Base-by-base conservation (phyloP, 1,140 invertebrate species). In the Micrasema minimum region DNA sequence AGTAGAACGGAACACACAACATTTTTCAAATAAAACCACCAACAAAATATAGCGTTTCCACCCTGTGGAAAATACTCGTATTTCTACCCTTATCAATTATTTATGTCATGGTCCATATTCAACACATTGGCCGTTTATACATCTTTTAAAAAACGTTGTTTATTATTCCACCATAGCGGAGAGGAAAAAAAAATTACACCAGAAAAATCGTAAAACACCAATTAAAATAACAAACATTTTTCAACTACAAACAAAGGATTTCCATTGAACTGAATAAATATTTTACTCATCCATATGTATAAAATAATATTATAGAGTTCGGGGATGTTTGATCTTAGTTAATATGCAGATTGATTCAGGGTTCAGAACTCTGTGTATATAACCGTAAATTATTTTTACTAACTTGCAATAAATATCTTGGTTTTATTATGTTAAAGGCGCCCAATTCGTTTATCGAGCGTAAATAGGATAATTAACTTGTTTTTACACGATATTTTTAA, bases 191-290 rank as follows among this genome's bases (percentile, higher is more conserved):
- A 59, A 59, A 38, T 35, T 37, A 18, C 35, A 14, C 14, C 31
- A 18, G 14, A 59, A 59, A 55, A 59, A 22, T 59, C 35, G 31
- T 41, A 59, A 59, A 59, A 5, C 14, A 16, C 14, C 55, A 59
- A 59, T 59, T 59, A 59, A 38, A 59, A 59, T 59, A 59, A 59
- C 35, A 59, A 22, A 59, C 31, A 20, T 59, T 59, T 59, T 31
- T 51, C 20, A 37, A 59, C 31, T 18, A 2, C 18, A 37, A 14
- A 59, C 35, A 59, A 59, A 59, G 26, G 51, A 55, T 55, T 55
- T 35, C 16, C 26, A n/a, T 16, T 37, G n/a, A 7, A 51, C 48
- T 18, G 11, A 20, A 12, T 51, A 7, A 31, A 31, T 31, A 31
- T 31, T 31, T 31, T 31, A 31, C 26, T 7, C 14, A n/a, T 26